A percentile compares a stretch with the other conserved stretches of the same genome.
Evolutionary conservation across 2,797 vertebrate genomes (phyloP).

Genomic region (Esox lucius): DNA sequence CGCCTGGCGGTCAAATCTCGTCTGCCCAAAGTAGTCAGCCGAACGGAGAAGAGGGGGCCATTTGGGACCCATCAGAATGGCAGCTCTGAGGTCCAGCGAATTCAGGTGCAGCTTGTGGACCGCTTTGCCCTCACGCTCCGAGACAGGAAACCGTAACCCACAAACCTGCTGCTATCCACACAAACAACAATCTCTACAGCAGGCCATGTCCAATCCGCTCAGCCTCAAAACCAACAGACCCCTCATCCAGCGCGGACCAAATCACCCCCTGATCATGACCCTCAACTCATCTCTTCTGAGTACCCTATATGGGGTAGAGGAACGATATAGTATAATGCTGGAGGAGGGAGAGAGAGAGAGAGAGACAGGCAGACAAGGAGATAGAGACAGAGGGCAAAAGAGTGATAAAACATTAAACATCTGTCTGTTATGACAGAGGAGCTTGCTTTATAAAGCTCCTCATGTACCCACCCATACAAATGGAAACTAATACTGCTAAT

Average conservation of each 20-base stretch:
- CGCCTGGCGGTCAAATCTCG: not conserved
- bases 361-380: not conserved
- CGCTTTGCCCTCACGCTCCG: conserved; percentile 15
- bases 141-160: conserved; percentile 3
- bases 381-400: not conserved
- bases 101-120: conserved; percentile 66
- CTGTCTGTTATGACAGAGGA: not conserved
- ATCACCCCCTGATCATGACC: not conserved
- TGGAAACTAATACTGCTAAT: not conserved
- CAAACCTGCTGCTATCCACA: conserved; percentile 22
- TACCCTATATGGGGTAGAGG: not conserved
- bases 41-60: not conserved
- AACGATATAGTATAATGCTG: not conserved
- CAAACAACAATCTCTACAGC: conserved; percentile 12
- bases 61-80: conserved; percentile 68
- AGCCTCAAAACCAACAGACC: conserved; percentile 8
- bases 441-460: not conserved
- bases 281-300: not conserved
- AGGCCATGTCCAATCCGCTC: conserved; percentile 18
- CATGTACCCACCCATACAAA: not conserved
- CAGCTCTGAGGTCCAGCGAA: conserved; percentile 20
- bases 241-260: not conserved
- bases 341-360: not conserved
- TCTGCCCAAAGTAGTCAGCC: not conserved
- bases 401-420: not conserved